phyloP scores from a whole-genome alignment of 2,113 vertebrate species.

The Leuciscus idus region DNA sequence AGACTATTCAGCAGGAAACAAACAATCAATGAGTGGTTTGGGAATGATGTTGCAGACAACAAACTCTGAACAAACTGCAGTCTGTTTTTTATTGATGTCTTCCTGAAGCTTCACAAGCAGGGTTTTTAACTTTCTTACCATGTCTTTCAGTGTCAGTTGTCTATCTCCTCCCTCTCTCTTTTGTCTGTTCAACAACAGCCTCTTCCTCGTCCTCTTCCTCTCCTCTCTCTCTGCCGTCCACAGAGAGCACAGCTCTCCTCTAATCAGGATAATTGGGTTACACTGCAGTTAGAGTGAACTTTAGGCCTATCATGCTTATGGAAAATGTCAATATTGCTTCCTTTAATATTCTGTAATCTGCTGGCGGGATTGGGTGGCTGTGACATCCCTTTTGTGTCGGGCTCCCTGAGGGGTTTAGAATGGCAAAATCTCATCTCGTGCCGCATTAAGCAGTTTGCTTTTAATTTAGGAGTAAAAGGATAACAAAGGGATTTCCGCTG shows the following conservation, averaged over 20 bases:
- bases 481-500: constrained; percentile 62
- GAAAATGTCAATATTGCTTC: constrained; percentile 58
- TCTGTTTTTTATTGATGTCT: neutral
- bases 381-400: constrained; percentile 45
- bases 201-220: neutral
- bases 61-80: neutral
- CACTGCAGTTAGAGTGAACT: constrained; percentile 46
- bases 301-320: constrained; percentile 48
- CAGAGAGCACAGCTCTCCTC: constrained; percentile 43
- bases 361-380: constrained; percentile 31
- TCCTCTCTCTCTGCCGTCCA: constrained; percentile 21
- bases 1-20: constrained; percentile 33
- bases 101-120: constrained; percentile 1
- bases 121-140: neutral
- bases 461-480: constrained; percentile 62
- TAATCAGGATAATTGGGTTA: constrained; percentile 58
- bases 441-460: constrained; percentile 57
- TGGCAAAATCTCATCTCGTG: constrained; percentile 34
- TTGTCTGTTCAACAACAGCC: constrained; percentile 11
- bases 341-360: constrained; percentile 61
- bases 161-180: neutral
- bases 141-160: neutral
- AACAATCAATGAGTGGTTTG: constrained; percentile 9
- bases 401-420: constrained; percentile 33
- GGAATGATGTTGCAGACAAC: neutral